A percentile compares a stretch with the other conserved stretches of the same genome.
Evolutionary conservation across 2,888 invertebrate species (phyloP).

Genomic region (Epicampocera succincta): DNA sequence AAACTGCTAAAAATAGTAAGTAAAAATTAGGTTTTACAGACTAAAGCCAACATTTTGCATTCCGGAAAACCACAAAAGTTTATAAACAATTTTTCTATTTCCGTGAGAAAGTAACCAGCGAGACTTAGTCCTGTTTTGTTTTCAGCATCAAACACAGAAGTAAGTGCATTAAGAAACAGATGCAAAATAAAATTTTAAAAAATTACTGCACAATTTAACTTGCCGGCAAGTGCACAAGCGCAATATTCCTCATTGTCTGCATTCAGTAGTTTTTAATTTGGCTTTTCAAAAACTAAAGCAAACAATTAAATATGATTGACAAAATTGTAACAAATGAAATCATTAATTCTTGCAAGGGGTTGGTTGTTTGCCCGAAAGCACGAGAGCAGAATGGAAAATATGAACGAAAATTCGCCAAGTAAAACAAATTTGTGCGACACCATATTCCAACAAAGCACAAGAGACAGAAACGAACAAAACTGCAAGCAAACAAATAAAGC

Average conservation of each 20-base stretch:
- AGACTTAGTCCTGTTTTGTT: too few relatives aligned
- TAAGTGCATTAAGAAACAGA: too few relatives aligned
- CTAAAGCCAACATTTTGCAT: too few relatives aligned
- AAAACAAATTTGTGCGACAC: conserved; percentile 14
- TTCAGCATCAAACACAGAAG: too few relatives aligned
- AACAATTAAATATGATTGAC: conserved; percentile 26
- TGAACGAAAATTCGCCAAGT: conserved; percentile 4
- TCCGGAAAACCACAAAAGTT: too few relatives aligned
- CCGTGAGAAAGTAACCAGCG: too few relatives aligned
- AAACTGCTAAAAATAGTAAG: too few relatives aligned
- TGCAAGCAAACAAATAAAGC: conserved; percentile 1
- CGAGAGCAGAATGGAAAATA: not conserved
- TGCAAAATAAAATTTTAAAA: too few relatives aligned
- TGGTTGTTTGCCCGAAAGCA: not conserved
- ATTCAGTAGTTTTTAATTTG: conserved; percentile 36
- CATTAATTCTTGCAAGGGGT: conserved; percentile 55
- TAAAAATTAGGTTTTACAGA: too few relatives aligned
- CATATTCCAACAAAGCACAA: not conserved
- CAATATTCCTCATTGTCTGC: conserved; percentile 20
- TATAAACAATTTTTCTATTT: too few relatives aligned
- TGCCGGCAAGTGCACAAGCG: not conserved
- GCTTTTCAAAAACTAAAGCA: not conserved
- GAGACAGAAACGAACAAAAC: conserved; percentile 20
- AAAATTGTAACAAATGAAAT: conserved; percentile 49
- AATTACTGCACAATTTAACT: too few relatives aligned